Base-by-base conservation (phyloP, 2,113 vertebrate species). In the Phalacrocorax brasilianus region DNA sequence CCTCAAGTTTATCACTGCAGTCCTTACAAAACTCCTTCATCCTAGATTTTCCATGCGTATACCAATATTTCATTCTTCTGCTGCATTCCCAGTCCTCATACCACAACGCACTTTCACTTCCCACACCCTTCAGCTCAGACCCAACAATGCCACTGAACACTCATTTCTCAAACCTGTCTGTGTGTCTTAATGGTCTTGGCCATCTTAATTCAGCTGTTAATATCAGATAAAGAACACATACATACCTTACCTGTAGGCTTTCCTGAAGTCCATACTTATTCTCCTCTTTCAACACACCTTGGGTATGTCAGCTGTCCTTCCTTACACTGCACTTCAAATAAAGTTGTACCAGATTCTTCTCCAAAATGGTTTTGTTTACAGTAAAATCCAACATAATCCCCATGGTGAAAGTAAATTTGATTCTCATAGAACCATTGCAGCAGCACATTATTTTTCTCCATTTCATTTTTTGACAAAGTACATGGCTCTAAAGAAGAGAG, bases 351-450 rank as follows among this genome's bases (percentile, higher is more conserved):
- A 58, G 96, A 95, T 59, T 87, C 86, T 53, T 21, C 62, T 79
- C 70, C 61, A 21, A 92, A 93, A 58, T 97, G 91, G 17, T 96
- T 94, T 71, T 93, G 24, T 75, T 65, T 97, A 50, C 98, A 98
- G 27, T 97, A 81, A 97, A 98, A 98, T 32, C 97, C 97, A 85
- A 98, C 47, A 58, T 98, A 98, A 44, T 98, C 98, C 13, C 98
- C 97, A 2, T 98, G 98, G n/a, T 98, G 92, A 85, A 98, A 98
- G 78, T 97, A 75, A 45, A 95, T 80, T 79, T 97, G 96, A 16
- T 97, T 82, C 49, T 97, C 93, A 93, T 97, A 98, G 91, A 85
- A 85, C 61, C 93, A 96, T 91, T 97, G 97, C 67, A 98, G 87
- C n/a, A 90, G 63, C 75, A 98, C 85, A 20, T 98, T 97, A 55